Evolutionary conservation across 2,113 vertebrate genomes (phyloP).

Genomic region (Mus spicilegus): DNA sequence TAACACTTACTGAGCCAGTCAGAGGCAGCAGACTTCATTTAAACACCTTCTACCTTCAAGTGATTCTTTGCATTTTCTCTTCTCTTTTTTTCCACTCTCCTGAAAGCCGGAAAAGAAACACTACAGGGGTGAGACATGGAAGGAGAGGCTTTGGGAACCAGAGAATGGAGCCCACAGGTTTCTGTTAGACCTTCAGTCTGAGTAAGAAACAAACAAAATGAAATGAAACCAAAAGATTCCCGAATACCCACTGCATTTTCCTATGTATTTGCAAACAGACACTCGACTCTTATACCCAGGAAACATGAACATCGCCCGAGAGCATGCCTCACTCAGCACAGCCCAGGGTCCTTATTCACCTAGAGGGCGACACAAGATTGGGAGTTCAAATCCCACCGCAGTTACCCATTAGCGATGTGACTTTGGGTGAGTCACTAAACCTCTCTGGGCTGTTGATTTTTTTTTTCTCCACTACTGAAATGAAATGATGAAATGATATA

Average conservation of each 20-base stretch:
- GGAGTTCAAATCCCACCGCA: not conserved
- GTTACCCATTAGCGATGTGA: not conserved
- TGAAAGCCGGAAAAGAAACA: not conserved
- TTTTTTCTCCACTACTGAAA: conserved; percentile 12
- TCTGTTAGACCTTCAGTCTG: not conserved
- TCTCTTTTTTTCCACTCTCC: not conserved
- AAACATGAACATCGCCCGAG: not conserved
- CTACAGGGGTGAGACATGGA: not conserved
- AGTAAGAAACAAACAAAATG: not conserved
- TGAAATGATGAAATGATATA: conserved; percentile 14
- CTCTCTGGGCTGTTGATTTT: not conserved
- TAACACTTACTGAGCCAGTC: not conserved
- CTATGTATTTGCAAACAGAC: not conserved
- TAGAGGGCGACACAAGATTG: not conserved
- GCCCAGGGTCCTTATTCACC: not conserved
- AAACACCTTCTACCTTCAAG: conserved; percentile 32
- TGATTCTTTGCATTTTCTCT: conserved; percentile 18
- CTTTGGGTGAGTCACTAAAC: not conserved
- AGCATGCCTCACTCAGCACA: not conserved
- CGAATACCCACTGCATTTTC: not conserved
- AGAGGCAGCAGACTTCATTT: not conserved
- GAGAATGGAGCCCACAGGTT: not conserved
- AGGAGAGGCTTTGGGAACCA: not conserved
- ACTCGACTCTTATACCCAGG: not conserved
- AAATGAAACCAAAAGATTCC: not conserved